phyloP scores from a whole-genome alignment of 2,888 invertebrate species.

The Gandaritis pyraliata region DNA sequence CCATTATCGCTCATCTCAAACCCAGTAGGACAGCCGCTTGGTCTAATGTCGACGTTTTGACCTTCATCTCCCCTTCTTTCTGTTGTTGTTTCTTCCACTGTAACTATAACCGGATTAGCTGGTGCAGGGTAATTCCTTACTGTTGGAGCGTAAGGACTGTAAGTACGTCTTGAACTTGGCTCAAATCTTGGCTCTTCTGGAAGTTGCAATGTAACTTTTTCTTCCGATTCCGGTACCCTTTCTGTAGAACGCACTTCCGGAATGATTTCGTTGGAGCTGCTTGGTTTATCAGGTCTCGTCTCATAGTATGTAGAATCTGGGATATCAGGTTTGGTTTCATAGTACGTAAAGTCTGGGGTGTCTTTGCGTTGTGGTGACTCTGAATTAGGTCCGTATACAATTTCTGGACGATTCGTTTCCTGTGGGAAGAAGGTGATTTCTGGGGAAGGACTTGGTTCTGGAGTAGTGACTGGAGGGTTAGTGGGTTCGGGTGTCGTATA shows the following conservation, averaged over 20 bases:
- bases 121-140: constrained; percentile 38
- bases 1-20: constrained; percentile 82
- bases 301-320: constrained; percentile 41
- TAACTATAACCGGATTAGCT: constrained; percentile 53
- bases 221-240: constrained; percentile 11
- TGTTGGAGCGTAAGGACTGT: constrained; percentile 47
- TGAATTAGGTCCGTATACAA: constrained; percentile 34
- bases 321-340: constrained; percentile 36
- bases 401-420: constrained; percentile 37
- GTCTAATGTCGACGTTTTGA: constrained; percentile 54
- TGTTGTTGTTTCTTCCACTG: constrained; percentile 55
- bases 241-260: constrained; percentile 26
- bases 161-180: constrained; percentile 46
- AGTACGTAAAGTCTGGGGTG: constrained; percentile 35
- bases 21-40: constrained; percentile 73
- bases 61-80: constrained; percentile 57
- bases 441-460: constrained; percentile 17
- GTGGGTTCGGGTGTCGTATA: constrained; percentile 17
- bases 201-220: constrained; percentile 33
- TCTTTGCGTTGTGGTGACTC: constrained; percentile 33
- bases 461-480: background rate
- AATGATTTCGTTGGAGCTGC: constrained; percentile 34
- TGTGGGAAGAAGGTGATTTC: constrained; percentile 40
- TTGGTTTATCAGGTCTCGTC: constrained; percentile 37
- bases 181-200: constrained; percentile 35